Base-by-base conservation (phyloP, 1,140 invertebrate genomes). In the Penaeus chinensis region DNA sequence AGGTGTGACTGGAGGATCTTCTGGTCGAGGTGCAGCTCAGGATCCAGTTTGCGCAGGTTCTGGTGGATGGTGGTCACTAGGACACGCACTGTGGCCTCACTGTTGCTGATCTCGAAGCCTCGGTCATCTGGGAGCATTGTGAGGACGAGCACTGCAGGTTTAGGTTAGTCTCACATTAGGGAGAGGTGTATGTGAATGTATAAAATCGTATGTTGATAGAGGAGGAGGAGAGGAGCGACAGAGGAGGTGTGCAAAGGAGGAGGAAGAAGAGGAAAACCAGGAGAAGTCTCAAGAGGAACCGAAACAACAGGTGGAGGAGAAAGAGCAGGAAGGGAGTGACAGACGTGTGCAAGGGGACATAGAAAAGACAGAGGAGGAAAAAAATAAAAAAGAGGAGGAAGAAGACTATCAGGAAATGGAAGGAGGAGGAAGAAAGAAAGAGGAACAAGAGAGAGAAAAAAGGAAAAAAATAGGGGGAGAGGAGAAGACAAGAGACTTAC, bases 51-150 rank as follows among this genome's bases (percentile, higher is more conserved):
- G 62, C 97, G 94, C 88, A 99, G 93, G 93, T 99, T 99, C 91
- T 97, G 97, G 86, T 97, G 97, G 82, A 99, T 94, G 0, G 98
- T 99, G 1, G 98, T 97, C 84, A 99, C 96, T 24, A 99, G 93
- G 87, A 98, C 95, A 66, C 97, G 94, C 0, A 99, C 97, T 65
- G 96, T 96, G 0, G 97, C 97, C 82, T 97, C 96, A 32, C 91
- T 91, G 80, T 86, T 94, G 24, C 94, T 95, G 61, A 98, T 95
- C 91, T 97, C 96, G 92, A 98, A 97, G 3, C 96, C 96, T 37
- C 95, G 93, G 90, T 96, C 96, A 84, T 95, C 96, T 27, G 91
- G 87, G 22, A 90, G 85, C 90, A 90, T 91, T 60, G 90, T 90
- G 76, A 89, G 91, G 32, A 90, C 91, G 32, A 93, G 87, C 62